Percentiles rank a stretch among this genome's conserved stretches.
phyloP scores from a whole-genome alignment of 2,113 vertebrate species.

The Sceloporus tristichus region DNA sequence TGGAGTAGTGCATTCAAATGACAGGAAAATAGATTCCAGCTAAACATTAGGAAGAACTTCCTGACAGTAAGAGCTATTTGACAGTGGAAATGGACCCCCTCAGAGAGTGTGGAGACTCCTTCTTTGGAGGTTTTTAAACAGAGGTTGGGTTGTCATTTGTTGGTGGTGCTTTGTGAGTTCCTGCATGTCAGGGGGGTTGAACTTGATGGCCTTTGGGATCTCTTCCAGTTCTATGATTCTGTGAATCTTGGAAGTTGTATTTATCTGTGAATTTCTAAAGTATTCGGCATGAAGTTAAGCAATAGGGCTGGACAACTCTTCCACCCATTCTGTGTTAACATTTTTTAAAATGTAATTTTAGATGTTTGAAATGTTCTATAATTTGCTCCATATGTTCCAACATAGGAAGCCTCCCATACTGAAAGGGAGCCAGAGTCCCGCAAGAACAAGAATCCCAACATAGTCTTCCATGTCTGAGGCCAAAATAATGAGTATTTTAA shows the following conservation, averaged over 20 bases:
- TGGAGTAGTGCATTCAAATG: no score
- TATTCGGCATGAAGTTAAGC: neutral
- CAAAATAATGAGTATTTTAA: constrained; percentile 17
- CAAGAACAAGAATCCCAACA: neutral
- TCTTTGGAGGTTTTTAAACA: no score
- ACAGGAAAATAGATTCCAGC: no score
- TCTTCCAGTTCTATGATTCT: no score
- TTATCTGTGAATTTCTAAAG: neutral
- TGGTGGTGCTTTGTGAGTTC: no score
- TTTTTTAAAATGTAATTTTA: neutral
- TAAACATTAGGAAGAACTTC: no score
- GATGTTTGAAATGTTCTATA: constrained; percentile 10
- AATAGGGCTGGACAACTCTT: neutral
- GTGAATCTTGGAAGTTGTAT: neutral
- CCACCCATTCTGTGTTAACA: neutral
- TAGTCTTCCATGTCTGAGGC: neutral
- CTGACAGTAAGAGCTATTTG: no score
- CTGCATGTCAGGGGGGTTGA: no score
- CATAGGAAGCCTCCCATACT: constrained; percentile 30
- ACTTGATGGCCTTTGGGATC: no score
- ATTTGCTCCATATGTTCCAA: constrained; percentile 38
- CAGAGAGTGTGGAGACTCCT: no score
- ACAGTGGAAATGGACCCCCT: no score
- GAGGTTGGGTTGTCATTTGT: no score
- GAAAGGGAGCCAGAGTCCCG: constrained; percentile 15